Percentiles rank a stretch among this genome's conserved stretches.
Conservation (phyloP, 2,888 invertebrate species). For the Dione vanillae region DNA sequence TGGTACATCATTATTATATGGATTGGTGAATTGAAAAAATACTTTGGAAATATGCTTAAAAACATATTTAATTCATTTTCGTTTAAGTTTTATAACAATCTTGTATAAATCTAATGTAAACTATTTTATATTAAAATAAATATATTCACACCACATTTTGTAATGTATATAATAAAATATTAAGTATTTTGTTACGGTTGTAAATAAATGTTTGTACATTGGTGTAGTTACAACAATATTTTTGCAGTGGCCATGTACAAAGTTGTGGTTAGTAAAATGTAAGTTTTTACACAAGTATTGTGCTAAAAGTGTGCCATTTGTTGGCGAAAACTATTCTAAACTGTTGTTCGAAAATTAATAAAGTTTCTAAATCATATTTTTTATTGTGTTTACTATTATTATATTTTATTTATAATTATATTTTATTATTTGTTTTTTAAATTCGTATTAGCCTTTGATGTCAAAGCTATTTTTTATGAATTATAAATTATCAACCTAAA, state of each 20-base stretch:
- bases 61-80: neutral
- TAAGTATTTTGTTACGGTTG: conserved; percentile 54
- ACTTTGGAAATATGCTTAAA: neutral
- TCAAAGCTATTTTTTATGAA: too few species aligned
- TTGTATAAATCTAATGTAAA: neutral
- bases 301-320: conserved; percentile 69
- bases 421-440: neutral
- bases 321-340: conserved; percentile 69
- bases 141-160: neutral
- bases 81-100: conserved; percentile 2
- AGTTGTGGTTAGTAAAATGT: conserved; percentile 60
- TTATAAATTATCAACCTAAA: too few species aligned
- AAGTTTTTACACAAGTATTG: conserved; percentile 72
- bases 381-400: conserved; percentile 1
- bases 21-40: neutral
- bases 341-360: conserved; percentile 74
- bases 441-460: too few species aligned
- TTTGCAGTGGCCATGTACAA: conserved; percentile 64
- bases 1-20: neutral
- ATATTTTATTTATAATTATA: too few species aligned
- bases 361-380: conserved; percentile 44
- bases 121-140: conserved; percentile 8
- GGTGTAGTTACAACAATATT: conserved; percentile 53
- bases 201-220: conserved; percentile 53
- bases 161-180: conserved; percentile 1